Percentiles rank a stretch among this genome's conserved stretches.
Conservation (phyloP, 2,797 vertebrate species). For the Enteromius radiatus region DNA sequence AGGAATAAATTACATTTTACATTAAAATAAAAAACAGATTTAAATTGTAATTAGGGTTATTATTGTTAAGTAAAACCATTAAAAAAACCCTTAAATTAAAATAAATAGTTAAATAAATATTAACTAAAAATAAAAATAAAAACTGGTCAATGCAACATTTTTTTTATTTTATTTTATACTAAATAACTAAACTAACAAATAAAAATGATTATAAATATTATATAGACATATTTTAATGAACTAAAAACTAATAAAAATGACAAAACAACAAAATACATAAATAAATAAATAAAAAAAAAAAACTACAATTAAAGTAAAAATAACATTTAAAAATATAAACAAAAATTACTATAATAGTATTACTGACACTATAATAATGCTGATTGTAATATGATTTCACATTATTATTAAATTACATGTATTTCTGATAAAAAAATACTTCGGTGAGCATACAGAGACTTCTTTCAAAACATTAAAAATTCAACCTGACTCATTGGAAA, state of each 20-base stretch:
- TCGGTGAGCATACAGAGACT: neutral
- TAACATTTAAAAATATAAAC: neutral
- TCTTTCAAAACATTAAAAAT: neutral
- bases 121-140: neutral
- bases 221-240: neutral
- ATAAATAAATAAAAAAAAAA: neutral
- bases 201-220: neutral
- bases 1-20: neutral
- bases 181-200: neutral
- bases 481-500: too few species aligned
- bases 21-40: constrained; percentile 3
- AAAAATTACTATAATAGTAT: neutral
- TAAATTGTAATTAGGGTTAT: neutral
- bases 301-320: neutral
- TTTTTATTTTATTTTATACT: neutral
- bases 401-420: neutral
- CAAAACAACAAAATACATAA: neutral
- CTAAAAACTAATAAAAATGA: neutral
- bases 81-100: neutral
- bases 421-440: neutral
- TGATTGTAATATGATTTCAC: neutral
- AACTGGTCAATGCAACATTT: neutral
- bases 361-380: neutral
- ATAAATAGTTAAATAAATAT: neutral
- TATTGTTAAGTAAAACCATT: neutral